Evolutionary conservation across 2,888 invertebrate genomes (phyloP).

Genomic region (Mythimna ferrago): DNA sequence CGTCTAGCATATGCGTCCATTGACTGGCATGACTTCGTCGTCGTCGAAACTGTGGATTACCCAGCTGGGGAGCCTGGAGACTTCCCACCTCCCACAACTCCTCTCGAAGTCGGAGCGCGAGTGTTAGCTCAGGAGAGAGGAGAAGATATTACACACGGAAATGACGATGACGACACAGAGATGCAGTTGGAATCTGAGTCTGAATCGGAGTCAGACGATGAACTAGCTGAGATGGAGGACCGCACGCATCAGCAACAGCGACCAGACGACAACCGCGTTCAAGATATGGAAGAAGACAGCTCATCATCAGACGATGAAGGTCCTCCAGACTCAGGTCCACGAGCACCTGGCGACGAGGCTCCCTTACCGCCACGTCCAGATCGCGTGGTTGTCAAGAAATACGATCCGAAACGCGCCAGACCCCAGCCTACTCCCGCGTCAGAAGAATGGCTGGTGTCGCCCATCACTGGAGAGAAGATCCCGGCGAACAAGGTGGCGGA

Average conservation of each 20-base stretch:
- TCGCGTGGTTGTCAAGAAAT: conserved; percentile 98
- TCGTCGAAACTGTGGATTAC: conserved; percentile 99
- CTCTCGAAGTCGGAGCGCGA: conserved; percentile 98
- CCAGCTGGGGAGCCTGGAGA: conserved; percentile 98
- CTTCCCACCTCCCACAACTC: conserved; percentile 99
- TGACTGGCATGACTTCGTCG: conserved; percentile 99
- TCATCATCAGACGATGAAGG: conserved; percentile 89
- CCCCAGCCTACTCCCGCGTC: conserved; percentile 91
- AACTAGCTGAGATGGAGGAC: conserved; percentile 93
- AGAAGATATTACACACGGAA: conserved; percentile 91
- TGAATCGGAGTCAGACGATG: conserved; percentile 87
- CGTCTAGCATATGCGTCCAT: conserved; percentile 99
- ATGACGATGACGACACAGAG: conserved; percentile 94
- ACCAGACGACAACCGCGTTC: conserved; percentile 91
- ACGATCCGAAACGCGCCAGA: conserved; percentile 95
- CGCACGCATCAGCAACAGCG: conserved; percentile 84
- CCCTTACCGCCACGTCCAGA: conserved; percentile 97
- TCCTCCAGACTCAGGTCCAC: conserved; percentile 71
- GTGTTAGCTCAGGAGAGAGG: conserved; percentile 95
- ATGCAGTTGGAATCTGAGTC: conserved; percentile 98
- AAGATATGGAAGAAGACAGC: conserved; percentile 98
- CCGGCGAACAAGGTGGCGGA: conserved; percentile 99
- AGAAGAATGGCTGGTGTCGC: conserved; percentile 98
- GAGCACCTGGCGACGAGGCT: conserved; percentile 87
- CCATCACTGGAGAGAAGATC: conserved; percentile 99